A percentile compares a stretch with the other conserved stretches of the same genome.
Evolutionary conservation across 2,888 invertebrate species (phyloP).

Genomic region (Smittia aterrima): DNA sequence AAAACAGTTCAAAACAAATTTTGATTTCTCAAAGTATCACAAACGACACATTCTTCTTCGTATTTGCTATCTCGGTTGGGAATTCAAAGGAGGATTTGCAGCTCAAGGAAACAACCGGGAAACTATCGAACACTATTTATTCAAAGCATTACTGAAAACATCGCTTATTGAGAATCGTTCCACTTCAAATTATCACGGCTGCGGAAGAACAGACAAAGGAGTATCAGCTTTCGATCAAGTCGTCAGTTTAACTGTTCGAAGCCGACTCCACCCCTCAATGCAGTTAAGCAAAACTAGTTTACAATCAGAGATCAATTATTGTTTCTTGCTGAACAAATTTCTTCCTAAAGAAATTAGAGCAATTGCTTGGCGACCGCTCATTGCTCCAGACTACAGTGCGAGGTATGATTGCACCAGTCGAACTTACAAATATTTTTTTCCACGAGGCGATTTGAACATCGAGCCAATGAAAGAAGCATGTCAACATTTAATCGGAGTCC

Average conservation of each 20-base stretch:
- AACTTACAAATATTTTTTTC: slow-evolving; percentile 92
- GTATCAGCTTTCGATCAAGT: slow-evolving; percentile 93
- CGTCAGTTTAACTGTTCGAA: slow-evolving; percentile 64
- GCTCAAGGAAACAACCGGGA: slow-evolving; percentile 64
- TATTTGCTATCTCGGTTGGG: slow-evolving; percentile 85
- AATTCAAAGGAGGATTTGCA: slow-evolving; percentile 71
- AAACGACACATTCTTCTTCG: slow-evolving; percentile 76
- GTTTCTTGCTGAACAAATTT: slow-evolving; percentile 72
- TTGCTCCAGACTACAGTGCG: slow-evolving; percentile 69
- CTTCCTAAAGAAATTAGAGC: slow-evolving; percentile 83
- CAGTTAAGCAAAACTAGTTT: slow-evolving; percentile 53
- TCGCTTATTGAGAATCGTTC: slow-evolving; percentile 79
- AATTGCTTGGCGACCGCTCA: slow-evolving; percentile 82
- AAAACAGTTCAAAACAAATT: no score
- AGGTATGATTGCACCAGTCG: slow-evolving; percentile 78
- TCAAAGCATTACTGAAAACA: slow-evolving; percentile 75
- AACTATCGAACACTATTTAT: slow-evolving; percentile 69
- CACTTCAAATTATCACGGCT: slow-evolving; percentile 84
- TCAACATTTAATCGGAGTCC: slow-evolving; percentile 67
- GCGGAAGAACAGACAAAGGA: slow-evolving; percentile 97
- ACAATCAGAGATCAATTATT: slow-evolving; percentile 67
- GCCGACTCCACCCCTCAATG: slow-evolving; percentile 57
- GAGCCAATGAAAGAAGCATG: slow-evolving; percentile 72
- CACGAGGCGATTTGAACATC: slow-evolving; percentile 72
- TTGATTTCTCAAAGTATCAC: slow-evolving; percentile 57